phyloP scores from a whole-genome alignment of 2,797 vertebrate species.

The Manis javanica region DNA sequence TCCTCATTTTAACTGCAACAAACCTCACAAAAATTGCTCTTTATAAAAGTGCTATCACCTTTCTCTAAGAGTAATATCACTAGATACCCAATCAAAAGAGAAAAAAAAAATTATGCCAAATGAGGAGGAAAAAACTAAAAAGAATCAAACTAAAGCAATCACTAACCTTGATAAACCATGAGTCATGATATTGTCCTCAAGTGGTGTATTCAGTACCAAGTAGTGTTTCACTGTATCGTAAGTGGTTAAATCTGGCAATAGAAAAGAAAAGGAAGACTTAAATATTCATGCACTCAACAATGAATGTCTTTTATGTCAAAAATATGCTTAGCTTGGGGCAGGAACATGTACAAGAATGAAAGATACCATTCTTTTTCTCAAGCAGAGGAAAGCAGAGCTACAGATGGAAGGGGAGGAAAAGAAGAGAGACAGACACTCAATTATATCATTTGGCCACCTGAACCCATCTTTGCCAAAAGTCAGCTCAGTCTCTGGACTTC shows the following conservation, averaged over 20 bases:
- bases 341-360: neutral
- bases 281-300: neutral
- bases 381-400: neutral
- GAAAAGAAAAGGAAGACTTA: slow-evolving; percentile 3
- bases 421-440: neutral
- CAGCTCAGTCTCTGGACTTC: neutral
- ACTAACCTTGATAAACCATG: slow-evolving; percentile 87
- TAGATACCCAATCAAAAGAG: neutral
- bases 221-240: slow-evolving; percentile 92
- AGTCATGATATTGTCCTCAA: slow-evolving; percentile 90
- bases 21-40: neutral
- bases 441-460: neutral
- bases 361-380: neutral
- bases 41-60: neutral
- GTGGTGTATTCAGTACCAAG: slow-evolving; percentile 88
- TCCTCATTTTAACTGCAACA: neutral
- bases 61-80: neutral
- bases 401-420: neutral
- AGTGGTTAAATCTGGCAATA: slow-evolving; percentile 88
- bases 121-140: neutral
- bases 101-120: neutral
- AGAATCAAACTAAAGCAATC: neutral
- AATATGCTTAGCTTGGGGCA: neutral
- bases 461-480: neutral
- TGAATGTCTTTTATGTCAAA: neutral